Conservation (phyloP, 2,113 vertebrate species). For the Glareola pratincola region DNA sequence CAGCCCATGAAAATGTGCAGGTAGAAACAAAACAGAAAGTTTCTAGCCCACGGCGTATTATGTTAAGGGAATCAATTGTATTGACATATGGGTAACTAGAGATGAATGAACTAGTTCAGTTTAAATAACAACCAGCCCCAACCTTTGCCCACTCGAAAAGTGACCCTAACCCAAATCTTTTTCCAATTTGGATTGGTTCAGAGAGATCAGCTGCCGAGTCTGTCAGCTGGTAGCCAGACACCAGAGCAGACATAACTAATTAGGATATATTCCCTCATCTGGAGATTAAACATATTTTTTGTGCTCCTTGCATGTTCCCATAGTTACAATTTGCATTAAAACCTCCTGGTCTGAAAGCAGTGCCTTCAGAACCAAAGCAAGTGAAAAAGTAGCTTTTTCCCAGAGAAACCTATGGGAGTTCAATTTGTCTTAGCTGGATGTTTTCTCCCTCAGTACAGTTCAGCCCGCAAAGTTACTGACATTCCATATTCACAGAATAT, state of each 20-base stretch:
- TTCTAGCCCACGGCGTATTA: slow-evolving; percentile 14
- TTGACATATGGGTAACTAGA: slow-evolving; percentile 65
- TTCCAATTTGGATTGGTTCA: slow-evolving; percentile 63
- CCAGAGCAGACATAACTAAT: slow-evolving; percentile 64
- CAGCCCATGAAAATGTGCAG: not conserved
- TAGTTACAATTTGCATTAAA: not conserved
- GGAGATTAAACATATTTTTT: slow-evolving; percentile 18
- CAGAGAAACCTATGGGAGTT: not conserved
- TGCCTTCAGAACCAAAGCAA: not conserved
- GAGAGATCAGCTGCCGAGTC: slow-evolving; percentile 53
- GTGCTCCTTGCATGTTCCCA: not conserved
- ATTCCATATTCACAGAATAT: not conserved
- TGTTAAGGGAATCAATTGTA: slow-evolving; percentile 38
- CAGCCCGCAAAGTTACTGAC: not conserved
- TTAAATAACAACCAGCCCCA: slow-evolving; percentile 66
- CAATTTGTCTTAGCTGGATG: not conserved
- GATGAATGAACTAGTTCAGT: slow-evolving; percentile 52
- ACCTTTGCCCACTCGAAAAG: slow-evolving; percentile 64
- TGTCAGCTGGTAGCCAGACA: slow-evolving; percentile 69
- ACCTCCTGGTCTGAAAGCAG: not conserved
- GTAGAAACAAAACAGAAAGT: slow-evolving; percentile 10
- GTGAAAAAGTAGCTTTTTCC: not conserved
- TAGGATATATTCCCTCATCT: slow-evolving; percentile 42
- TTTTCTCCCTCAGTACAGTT: not conserved
- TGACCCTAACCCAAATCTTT: slow-evolving; percentile 64